Evolutionary conservation across 2,113 vertebrate species (phyloP).

Genomic region (Bombycilla garrulus): DNA sequence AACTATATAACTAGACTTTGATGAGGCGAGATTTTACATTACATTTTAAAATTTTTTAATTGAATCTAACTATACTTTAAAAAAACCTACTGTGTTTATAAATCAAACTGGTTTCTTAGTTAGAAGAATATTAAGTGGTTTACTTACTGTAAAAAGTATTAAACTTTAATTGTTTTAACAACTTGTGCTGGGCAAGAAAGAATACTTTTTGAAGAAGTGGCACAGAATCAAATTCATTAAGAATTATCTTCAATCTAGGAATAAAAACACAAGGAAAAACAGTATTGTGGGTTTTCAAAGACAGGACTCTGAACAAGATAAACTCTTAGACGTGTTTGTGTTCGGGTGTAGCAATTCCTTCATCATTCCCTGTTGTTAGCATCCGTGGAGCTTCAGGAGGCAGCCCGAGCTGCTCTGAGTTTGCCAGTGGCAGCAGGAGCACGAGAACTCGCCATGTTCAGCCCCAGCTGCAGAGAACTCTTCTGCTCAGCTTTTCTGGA

Average conservation of each 20-base stretch:
- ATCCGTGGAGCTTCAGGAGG: background rate
- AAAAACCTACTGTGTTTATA: background rate
- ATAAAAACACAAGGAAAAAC: background rate
- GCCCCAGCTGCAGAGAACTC: background rate
- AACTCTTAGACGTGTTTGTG: background rate
- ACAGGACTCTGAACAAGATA: background rate
- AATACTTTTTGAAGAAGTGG: background rate
- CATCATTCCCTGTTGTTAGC: too few relatives aligned
- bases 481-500: background rate
- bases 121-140: background rate
- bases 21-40: background rate
- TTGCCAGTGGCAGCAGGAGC: background rate
- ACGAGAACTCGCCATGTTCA: fast-evolving
- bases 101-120: background rate
- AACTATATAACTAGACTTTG: background rate
- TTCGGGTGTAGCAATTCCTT: background rate
- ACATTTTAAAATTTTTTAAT: background rate
- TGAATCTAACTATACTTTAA: background rate
- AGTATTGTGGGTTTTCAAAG: background rate
- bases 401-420: background rate
- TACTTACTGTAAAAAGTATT: background rate
- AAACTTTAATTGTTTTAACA: background rate
- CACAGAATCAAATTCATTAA: background rate
- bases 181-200: background rate
- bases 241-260: background rate